Conservation (phyloP, 2,888 invertebrate genomes). For the Acanthosoma haemorrhoidale region DNA sequence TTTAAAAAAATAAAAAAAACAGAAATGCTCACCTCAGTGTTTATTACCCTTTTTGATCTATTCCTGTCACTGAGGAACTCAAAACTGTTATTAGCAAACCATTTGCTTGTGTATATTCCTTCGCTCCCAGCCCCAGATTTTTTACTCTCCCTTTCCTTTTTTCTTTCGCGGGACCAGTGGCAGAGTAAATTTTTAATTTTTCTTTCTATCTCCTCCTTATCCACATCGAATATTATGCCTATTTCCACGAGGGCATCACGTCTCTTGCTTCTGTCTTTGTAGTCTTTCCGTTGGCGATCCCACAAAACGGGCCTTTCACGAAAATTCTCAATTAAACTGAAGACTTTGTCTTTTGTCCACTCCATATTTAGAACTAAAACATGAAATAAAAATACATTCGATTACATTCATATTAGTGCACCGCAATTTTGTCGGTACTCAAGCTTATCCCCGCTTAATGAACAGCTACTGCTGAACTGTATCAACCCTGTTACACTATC, state of each 20-base stretch:
- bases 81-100: conserved; percentile 31
- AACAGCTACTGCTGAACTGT: too few species aligned
- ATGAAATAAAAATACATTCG: too few species aligned
- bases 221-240: conserved; percentile 28
- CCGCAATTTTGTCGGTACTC: too few species aligned
- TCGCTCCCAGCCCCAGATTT: conserved; percentile 22
- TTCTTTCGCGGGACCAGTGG: conserved; percentile 25
- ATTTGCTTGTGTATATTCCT: conserved; percentile 31
- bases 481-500: too few species aligned
- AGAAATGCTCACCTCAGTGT: not conserved
- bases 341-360: too few species aligned
- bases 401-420: too few species aligned
- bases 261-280: conserved; percentile 33
- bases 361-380: too few species aligned
- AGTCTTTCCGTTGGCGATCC: not conserved
- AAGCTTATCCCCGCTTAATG: too few species aligned
- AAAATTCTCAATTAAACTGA: not conserved
- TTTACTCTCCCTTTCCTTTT: conserved; percentile 25
- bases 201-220: conserved; percentile 31
- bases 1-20: too few species aligned
- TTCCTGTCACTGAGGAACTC: conserved; percentile 31
- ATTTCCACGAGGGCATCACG: conserved; percentile 32
- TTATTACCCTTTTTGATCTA: not conserved
- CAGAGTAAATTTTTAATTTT: conserved; percentile 32
- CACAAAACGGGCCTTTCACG: not conserved